Evolutionary conservation across 2,888 invertebrate species (phyloP), one percentile per base, ranked within the genome.

Genomic region (Drosophila niveifrons): DNA sequence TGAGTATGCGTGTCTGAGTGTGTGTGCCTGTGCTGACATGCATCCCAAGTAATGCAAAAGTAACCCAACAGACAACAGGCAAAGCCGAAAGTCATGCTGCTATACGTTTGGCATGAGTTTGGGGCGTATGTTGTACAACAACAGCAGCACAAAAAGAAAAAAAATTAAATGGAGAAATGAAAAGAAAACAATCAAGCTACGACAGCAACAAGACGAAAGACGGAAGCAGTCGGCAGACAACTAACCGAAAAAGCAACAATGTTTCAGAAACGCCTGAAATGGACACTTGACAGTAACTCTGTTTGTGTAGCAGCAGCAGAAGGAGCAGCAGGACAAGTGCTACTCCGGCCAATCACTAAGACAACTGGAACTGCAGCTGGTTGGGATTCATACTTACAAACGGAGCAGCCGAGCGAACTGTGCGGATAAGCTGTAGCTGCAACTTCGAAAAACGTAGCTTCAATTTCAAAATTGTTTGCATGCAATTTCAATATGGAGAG

Each of bases 401-500:
- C 13, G 3, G 18, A 17, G 36, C 36, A 39, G 36, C n/a, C n/a
- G 15, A 41, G 8, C 39, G 7, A 13, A 41, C 58, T 17, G n/a
- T 29, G n/a, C 10, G 48, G 28, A 28, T 58, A 50, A 15, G 44
- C 23, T 23, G 6, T 23, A n/a, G 36, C 46, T 17, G 17, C 62
- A 64, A 62, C 69, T 69, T 66, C 77, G 36, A 66, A 70, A 75
- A 87, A 79, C 85, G 79, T 82, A 79, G 79, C 89, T 89, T 89
- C 89, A 85, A 85, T 85, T 85, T 89, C 88, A 82, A 82, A 85
- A 85, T 88, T 85, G 85, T 89, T 85, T 85, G 89, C 88, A 64
- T 79, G 80, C 88, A 88, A 89, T 88, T 85, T 89, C 88, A 89
- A 89, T 89, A 89, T 89, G 78, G 68, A 55, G 51, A 56, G 55